Evolutionary conservation across 2,797 vertebrate genomes (phyloP), one percentile per base, ranked within the genome.

Genomic region (Nannoperca obscura): DNA sequence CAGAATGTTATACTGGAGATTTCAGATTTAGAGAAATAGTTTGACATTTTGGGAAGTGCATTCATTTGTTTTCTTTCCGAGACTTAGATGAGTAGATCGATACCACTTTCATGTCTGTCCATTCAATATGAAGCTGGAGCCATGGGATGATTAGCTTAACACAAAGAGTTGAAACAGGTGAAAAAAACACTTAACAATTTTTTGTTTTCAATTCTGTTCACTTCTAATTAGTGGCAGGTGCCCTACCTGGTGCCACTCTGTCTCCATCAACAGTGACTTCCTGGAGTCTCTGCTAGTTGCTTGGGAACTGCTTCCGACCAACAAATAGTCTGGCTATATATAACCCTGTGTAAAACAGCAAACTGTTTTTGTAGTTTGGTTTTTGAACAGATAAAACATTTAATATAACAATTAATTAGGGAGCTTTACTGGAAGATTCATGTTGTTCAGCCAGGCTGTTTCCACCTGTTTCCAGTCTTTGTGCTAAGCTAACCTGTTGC

Each of bases 1-100:
- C 5, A 36, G n/a, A 47, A 34, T 32, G 36, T 47, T 59, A 38
- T 71, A 1, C 22, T 24, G 27, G 15, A 19, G 30, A 32, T 44
- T 68, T 61, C 24, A 47, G 17, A 36, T 70, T 59, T 4, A 70
- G n/a, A 58, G 5, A 24, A 59, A 15, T 24, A 36, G 55, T 47
- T 24, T 11, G 24, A 44, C 19, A 15, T 40, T 46, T 46, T 24
- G 17, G 14, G 15, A 71, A 40, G 30, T 44, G 7, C 19, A 1
- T 5, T 27, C 20, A 32, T 46, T 58, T 5, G 5, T 19, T 44
- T 46, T 47, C 53, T 57, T 22, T 3, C 1, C 1, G 1, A 44
- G 4, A 3, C 27, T 46, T 67, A 30, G 24, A 49, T 13, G 19
- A 36, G 32, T n/a, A 14, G 34, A 38, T 22, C n/a, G 7, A 20